Conservation (phyloP, 2,888 invertebrate genomes). For the Gerosis bhagava region DNA sequence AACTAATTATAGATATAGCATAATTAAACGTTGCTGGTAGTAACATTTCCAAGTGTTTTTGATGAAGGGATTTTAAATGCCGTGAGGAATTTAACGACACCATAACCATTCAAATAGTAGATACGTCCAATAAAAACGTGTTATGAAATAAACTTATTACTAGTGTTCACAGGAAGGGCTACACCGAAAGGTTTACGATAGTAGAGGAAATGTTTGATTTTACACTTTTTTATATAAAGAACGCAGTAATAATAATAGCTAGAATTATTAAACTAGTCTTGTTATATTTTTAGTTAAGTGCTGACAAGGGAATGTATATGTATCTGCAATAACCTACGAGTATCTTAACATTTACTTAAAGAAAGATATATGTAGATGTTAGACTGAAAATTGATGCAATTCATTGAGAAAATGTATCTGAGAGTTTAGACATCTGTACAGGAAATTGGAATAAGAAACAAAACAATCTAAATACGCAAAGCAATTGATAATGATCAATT, state of each 20-base stretch:
- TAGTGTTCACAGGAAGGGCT: constrained; percentile 20
- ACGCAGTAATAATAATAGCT: constrained; percentile 1
- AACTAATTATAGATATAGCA: background rate
- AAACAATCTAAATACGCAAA: background rate
- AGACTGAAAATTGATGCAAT: too few relatives aligned
- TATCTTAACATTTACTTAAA: too few relatives aligned
- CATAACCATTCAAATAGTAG: constrained; percentile 28
- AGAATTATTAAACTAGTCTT: too few relatives aligned
- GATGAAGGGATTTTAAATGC: constrained; percentile 22
- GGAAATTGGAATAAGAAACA: background rate
- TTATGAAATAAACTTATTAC: constrained; percentile 21
- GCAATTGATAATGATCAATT: background rate
- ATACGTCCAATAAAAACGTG: constrained; percentile 17
- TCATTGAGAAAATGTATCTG: too few relatives aligned
- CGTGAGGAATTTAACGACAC: constrained; percentile 34
- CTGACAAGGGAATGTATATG: too few relatives aligned
- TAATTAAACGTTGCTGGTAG: constrained; percentile 9
- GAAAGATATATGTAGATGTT: too few relatives aligned
- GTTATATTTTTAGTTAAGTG: too few relatives aligned
- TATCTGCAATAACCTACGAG: too few relatives aligned
- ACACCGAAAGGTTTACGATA: constrained; percentile 14
- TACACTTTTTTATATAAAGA: constrained; percentile 12
- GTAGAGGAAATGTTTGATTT: constrained; percentile 21
- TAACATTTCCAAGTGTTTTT: constrained; percentile 18
- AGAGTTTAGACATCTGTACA: background rate